Base-by-base conservation (phyloP, 2,113 vertebrate species). In the Morone chrysops region DNA sequence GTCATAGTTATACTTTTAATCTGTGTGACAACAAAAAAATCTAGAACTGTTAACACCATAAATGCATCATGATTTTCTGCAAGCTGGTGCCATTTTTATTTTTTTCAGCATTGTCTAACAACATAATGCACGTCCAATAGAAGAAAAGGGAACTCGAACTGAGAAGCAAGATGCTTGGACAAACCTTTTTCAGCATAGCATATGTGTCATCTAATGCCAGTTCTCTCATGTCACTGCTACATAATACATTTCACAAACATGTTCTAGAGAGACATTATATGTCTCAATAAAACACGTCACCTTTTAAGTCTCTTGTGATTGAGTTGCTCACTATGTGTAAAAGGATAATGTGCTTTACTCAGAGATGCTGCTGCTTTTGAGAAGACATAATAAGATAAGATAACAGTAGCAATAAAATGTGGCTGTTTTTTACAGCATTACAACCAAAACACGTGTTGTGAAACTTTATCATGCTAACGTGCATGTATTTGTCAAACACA, bases 321-420 rank as follows among this genome's bases (percentile, higher is more conserved):
- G 61, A 78, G 50, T 47, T 0, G 36, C 65, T 41, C 40, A 31
- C 13, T 20, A 25, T 14, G 47, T 56, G 17, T 62, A 18, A 38
- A n/a, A 75, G n/a, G 6, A 59, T 57, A 50, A 36, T 17, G 56
- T 25, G 70, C 18, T 74, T 67, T 14, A 61, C 68, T 38, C 36
- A 38, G 40, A 57, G 36, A 45, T 20, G 14, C 4, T 20, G 38
- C 8, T 43, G 17, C 38, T 25, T 25, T 43, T 8, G 36, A 17
- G 20, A 51, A 31, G 12, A 77, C 48, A 25, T 11, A 38, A 20
- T 13, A 14, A 17, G n/a, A n/a, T n/a, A n/a, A n/a, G 40, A 40
- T 25, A 72, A 54, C 13, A 50, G 73, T 0, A 0, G 57, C 22
- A 31, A 67, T 61, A 70, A 78, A 70, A 70, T 13, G 18, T 4